Base-by-base conservation (phyloP, 2,797 vertebrate species). In the Cyclopterus lumpus region DNA sequence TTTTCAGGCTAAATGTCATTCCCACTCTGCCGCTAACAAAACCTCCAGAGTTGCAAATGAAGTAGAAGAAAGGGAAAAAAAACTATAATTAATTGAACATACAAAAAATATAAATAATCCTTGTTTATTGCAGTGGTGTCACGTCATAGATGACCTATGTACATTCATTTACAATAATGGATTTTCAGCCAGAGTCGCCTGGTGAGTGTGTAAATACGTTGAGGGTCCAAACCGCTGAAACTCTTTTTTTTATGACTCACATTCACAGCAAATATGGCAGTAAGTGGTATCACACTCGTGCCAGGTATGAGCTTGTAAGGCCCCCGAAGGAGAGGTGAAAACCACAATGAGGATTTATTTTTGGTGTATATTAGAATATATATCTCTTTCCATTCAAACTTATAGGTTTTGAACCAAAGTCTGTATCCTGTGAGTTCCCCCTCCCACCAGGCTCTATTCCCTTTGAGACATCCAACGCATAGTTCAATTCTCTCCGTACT, bases 401-500 rank as follows among this genome's bases (percentile, higher is more conserved):
- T 71, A 20, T 42, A 54, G 55, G 71, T 73, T 48, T 62, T 40
- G 58, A 73, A 80, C 40, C 53, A 34, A 8, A 59, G 61, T 38
- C 49, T 36, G 58, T 49, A 62, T 44, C 44, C 74, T 44, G 61
- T 62, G 82, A 53, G 70, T 60, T 36, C 46, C 74, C 30, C 51
- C 69, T 80, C 75, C 67, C 79, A 67, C 55, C 73, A 51, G 66
- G 53, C 73, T 59, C n/a, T 6, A 3, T 59, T 80, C 78, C 70
- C 81, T 80, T 32, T 71, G 78, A 84, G 71, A 83, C 71, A 55
- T 30, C 42, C 55, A 78, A 74, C 28, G 20, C 77, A 79, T 48
- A 79, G 71, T 83, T 88, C 81, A 80, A 74, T 82, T 79, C 80
- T 77, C 77, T 84, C 71, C 71, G 74, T 18, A 74, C 77, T 61